These are phyloP conservation scores for Leptopterna dolabrata DNA, from an alignment of 2,888 invertebrate species.

Conservation along the genomic window DNA sequence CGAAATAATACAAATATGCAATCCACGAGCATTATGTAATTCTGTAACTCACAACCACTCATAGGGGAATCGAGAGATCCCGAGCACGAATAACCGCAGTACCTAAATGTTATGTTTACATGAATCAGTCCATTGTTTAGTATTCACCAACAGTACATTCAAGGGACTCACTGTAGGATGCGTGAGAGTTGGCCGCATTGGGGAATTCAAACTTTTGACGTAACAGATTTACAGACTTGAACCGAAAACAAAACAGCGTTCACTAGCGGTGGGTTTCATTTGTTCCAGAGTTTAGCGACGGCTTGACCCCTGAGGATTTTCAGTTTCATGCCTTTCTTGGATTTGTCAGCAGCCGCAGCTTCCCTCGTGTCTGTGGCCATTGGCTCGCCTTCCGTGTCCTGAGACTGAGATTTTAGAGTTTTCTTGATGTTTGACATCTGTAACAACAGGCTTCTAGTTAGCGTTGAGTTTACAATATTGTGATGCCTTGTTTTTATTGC, in stretches of 20 bases:
- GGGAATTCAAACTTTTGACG: background rate
- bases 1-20: background rate
- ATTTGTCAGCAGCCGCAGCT: constrained; percentile 71
- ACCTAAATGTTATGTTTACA: background rate
- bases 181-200: background rate
- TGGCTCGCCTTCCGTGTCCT: constrained; percentile 83
- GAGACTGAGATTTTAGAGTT: constrained; percentile 82
- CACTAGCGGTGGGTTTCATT: background rate
- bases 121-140: background rate
- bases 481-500: too few species aligned
- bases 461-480: too few species aligned
- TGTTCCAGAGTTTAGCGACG: constrained; percentile 44
- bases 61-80: background rate
- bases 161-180: background rate
- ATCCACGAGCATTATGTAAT: background rate
- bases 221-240: background rate
- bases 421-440: constrained; percentile 90
- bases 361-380: constrained; percentile 81
- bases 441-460: constrained; percentile 58
- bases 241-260: background rate
- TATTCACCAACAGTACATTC: background rate
- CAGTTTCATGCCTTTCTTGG: constrained; percentile 73
- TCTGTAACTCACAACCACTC: background rate
- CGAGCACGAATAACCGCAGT: too few species aligned
- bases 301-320: constrained; percentile 70